Base-by-base conservation (phyloP, 2,113 vertebrate species). In the Pterocles gutturalis region DNA sequence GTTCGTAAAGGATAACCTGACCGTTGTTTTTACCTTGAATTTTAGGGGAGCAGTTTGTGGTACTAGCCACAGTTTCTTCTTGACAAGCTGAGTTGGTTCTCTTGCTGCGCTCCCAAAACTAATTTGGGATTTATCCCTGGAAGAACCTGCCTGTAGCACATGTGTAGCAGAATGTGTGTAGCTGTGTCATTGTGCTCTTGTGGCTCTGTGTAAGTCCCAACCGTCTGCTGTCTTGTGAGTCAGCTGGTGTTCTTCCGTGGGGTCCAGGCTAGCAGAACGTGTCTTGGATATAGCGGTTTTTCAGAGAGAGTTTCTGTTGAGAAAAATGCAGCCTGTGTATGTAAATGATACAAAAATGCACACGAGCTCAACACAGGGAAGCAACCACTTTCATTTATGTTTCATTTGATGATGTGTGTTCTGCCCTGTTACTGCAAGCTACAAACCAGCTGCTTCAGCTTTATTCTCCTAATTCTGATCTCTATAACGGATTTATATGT, bases 1-100 rank as follows among this genome's bases (percentile, higher is more conserved):
- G 29, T 55, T 85, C 6, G 0, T 51, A 13, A 43, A 10, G 38
- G 5, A 2, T 28, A 17, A 26, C 0, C 1, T 0, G 1, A 4
- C 25, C 10, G 70, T n/a, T 73, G 34, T 3, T 57, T 88, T 25
- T 73, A 22, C 24, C 5, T 19, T 8, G 81, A 29, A n/a, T 19
- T 62, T 57, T 15, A 25, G 11, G 21, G n/a, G 17, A 58, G 0
- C 51, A n/a, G 0, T 22, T 7, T 46, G 49, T 38, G 45, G 3
- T 43, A 4, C 2, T 41, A 8, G 33, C 2, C 33, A 4, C 11
- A 11, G n/a, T 21, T 67, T 18, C 1, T 75, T 49, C 58, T 58
- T 55, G 36, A 4, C 11, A 34, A 12, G 22, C 34, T 8, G 9
- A 58, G 9, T 5, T 70, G 46, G 3, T 66, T 87, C 15, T 70